phyloP scores from a whole-genome alignment of 2,113 vertebrate genomes.

The Holacanthus passer region DNA sequence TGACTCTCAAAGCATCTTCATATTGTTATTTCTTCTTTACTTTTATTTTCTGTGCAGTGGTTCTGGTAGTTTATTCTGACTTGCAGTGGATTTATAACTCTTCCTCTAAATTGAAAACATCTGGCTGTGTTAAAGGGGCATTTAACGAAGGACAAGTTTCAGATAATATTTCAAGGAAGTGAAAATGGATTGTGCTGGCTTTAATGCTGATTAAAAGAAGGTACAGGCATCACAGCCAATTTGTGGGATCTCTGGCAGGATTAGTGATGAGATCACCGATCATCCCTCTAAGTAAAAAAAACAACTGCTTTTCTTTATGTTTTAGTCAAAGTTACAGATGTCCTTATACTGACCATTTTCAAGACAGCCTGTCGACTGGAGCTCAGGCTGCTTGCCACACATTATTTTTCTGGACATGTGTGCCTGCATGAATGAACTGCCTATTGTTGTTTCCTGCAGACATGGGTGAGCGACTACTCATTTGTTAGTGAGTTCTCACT shows the following conservation, averaged over 20 bases:
- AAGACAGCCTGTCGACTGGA: not conserved
- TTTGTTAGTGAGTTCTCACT: constrained; percentile 16
- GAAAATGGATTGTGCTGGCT: not conserved
- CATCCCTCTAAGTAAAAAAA: constrained; percentile 2
- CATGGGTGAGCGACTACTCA: not conserved
- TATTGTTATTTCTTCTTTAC: not conserved
- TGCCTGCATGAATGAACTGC: constrained; percentile 14
- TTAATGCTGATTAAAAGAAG: constrained; percentile 34
- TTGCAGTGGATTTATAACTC: not conserved
- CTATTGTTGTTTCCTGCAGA: constrained; percentile 10
- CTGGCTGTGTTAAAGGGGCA: constrained; percentile 14
- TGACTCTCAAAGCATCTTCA: not conserved
- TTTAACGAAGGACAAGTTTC: constrained; percentile 38
- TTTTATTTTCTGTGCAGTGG: not conserved
- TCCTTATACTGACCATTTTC: not conserved
- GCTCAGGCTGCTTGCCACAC: not conserved
- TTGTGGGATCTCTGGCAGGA: constrained; percentile 34
- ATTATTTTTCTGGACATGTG: constrained; percentile 2
- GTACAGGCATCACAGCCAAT: constrained; percentile 18
- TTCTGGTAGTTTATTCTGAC: constrained; percentile 3
- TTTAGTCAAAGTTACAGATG: constrained; percentile 20
- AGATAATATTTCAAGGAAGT: constrained; percentile 11
- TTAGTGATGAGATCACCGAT: constrained; percentile 40
- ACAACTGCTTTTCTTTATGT: constrained; percentile 23
- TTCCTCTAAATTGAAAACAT: constrained; percentile 8